Evolutionary conservation across 1,140 invertebrate genomes (phyloP), one percentile per base, ranked within the genome.

Genomic region (Plodia interpunctella): DNA sequence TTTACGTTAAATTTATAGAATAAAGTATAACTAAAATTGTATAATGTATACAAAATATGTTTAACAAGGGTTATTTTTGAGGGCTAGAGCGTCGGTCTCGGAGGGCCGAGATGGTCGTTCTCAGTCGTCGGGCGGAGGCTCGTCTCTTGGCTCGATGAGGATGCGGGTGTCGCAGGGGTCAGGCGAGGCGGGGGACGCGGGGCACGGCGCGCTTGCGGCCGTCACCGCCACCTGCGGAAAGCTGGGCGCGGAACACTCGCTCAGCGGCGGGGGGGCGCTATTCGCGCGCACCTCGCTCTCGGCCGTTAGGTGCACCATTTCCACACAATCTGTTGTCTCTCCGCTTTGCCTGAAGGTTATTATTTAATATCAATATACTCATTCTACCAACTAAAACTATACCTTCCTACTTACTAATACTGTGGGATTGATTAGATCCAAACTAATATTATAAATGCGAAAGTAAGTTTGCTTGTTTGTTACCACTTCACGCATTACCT

Each of bases 261-360:
- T 60, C n/a, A 72, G 57, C 8, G 51, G 17, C 32, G 76, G 76
- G 2, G 81, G 85, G 0, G 85, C 81, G 59, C 83, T 85, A 56
- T 74, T 68, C 15, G 83, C 75, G 3, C 78, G 72, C 60, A 70
- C 55, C 25, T 80, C 82, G 9, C 61, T 61, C n/a, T 84, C 77
- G 18, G 78, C 70, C 8, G 72, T 68, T 28, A 84, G 59, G 30
- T 71, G 78, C 17, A 68, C 70, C 62, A 70, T 66, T 52, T 72
- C 75, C 25, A 72, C 66, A 5, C 44, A 21, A n/a, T 80, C 70
- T 57, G 28, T 8, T 57, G 69, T 55, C 19, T 63, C 67, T 35
- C 66, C 67, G 54, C 63, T 75, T 55, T 66, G 60, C 62, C 79
- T 82, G 57, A 57, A 78, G 55, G 13, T 44, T 32, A 32, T 15